phyloP scores from a whole-genome alignment of 2,113 vertebrate species.

The Oreochromis spilurus region DNA sequence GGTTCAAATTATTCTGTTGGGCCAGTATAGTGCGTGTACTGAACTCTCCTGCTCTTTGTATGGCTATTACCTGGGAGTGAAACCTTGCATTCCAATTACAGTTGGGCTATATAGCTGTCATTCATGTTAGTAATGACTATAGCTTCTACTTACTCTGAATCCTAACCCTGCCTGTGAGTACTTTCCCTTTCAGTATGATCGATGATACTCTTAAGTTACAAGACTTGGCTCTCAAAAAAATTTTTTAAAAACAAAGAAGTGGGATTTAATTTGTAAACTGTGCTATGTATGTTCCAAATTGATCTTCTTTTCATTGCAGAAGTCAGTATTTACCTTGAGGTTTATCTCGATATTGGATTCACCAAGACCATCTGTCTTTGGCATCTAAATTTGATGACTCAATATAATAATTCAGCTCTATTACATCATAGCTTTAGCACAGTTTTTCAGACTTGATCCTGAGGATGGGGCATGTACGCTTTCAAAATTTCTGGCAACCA shows the following conservation, averaged over 20 bases:
- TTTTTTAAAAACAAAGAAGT: neutral
- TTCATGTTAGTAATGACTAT: constrained; percentile 45
- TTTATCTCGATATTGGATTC: neutral
- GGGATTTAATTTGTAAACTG: neutral
- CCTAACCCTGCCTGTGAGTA: constrained; percentile 3
- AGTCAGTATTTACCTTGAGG: neutral
- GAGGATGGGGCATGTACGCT: neutral
- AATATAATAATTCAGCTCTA: neutral
- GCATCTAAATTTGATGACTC: neutral
- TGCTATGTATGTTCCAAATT: neutral
- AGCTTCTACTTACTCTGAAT: constrained; percentile 28
- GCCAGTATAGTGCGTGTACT: constrained; percentile 14
- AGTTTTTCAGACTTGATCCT: neutral
- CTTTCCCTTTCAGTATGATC: constrained; percentile 31
- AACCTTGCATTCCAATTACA: constrained; percentile 58
- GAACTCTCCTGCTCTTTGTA: constrained; percentile 44
- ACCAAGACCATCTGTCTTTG: neutral
- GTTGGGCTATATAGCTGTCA: constrained; percentile 47
- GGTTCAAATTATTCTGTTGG: constrained; percentile 51
- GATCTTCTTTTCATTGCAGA: neutral
- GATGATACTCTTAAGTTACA: constrained; percentile 16
- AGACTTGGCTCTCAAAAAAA: neutral
- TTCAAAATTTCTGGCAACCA: neutral
- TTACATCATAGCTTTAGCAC: neutral
- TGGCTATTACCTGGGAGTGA: constrained; percentile 47